phyloP scores from a whole-genome alignment of 2,888 invertebrate species.

The Leptura quadrifasciata region DNA sequence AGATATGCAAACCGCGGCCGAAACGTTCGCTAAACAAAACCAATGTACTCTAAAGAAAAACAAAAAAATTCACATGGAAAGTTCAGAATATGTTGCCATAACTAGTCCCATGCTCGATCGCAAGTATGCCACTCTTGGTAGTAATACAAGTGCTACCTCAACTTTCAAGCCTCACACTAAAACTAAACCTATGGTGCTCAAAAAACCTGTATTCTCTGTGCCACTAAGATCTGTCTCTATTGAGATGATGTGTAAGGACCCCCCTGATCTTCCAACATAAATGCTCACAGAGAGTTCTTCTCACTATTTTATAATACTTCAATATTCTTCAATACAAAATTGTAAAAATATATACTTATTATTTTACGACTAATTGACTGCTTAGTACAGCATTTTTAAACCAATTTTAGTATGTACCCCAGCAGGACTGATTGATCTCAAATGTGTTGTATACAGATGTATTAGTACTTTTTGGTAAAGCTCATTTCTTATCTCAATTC shows the following conservation, averaged over 20 bases:
- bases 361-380: conserved; percentile 33
- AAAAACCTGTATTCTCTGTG: conserved; percentile 78
- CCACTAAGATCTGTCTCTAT: conserved; percentile 71
- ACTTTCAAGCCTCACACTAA: conserved; percentile 85
- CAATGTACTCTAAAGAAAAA: conserved; percentile 87
- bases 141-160: conserved; percentile 63
- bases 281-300: conserved; percentile 31
- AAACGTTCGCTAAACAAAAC: conserved; percentile 86
- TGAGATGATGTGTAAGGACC: conserved; percentile 65
- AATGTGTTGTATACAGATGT: conserved; percentile 9
- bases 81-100: conserved; percentile 65
- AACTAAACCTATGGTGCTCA: conserved; percentile 88
- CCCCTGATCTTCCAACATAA: conserved; percentile 65
- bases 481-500: no score
- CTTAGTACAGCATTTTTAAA: conserved; percentile 27
- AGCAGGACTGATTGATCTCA: not conserved
- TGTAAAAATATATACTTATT: conserved; percentile 19
- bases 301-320: conserved; percentile 20
- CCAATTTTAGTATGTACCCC: conserved; percentile 11
- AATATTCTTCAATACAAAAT: conserved; percentile 25
- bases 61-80: conserved; percentile 73
- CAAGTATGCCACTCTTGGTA: conserved; percentile 67
- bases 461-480: no score
- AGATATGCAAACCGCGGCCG: conserved; percentile 84
- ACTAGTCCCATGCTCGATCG: conserved; percentile 69